Conservation (phyloP, 2,113 vertebrate species). For the Marmota monax region DNA sequence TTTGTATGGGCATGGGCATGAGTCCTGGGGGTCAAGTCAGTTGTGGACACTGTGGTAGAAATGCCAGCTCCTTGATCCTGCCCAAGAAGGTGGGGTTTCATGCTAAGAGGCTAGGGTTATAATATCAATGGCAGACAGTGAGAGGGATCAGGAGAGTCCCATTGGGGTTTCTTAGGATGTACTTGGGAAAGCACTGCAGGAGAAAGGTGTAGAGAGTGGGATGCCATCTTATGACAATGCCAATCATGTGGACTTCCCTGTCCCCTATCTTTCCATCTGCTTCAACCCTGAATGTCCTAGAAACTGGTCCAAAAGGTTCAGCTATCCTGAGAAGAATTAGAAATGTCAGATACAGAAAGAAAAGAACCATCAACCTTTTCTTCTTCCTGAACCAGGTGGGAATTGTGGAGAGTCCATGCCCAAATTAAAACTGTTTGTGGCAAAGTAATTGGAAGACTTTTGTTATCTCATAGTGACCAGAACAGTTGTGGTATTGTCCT, state of each 20-base stretch:
- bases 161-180: not conserved
- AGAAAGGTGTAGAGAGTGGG: not conserved
- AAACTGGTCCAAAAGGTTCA: not conserved
- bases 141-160: not conserved
- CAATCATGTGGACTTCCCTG: not conserved
- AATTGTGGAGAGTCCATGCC: not conserved
- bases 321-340: not conserved
- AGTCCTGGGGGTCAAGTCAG: not conserved
- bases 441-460: not conserved
- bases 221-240: not conserved
- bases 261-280: not conserved
- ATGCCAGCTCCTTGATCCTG: not conserved
- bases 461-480: not conserved
- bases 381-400: not conserved
- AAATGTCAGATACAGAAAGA: not conserved
- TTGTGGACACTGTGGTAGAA: not conserved
- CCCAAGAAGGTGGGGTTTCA: too few relatives aligned
- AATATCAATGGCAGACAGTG: not conserved
- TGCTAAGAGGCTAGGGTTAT: not conserved
- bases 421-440: not conserved
- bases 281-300: not conserved
- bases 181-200: not conserved
- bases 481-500: not conserved
- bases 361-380: not conserved
- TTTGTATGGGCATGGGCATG: not conserved